Conservation (phyloP, 2,113 vertebrate species). For the Proterorhinus semilunaris region DNA sequence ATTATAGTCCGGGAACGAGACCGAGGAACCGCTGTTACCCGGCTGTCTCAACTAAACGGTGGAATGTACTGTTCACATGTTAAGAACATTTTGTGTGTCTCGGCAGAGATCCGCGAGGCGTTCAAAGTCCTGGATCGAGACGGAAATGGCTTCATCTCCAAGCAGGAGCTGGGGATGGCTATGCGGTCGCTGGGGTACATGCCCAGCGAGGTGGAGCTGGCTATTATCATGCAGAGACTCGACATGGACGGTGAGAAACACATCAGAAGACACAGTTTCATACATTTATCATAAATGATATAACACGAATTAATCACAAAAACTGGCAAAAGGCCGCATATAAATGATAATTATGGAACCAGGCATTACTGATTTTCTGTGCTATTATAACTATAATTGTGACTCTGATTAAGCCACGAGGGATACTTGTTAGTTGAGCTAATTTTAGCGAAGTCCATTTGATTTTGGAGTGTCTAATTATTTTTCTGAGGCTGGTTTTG, state of each 20-base stretch:
- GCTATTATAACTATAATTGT: too few relatives aligned
- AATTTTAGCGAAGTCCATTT: background rate
- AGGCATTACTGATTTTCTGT: too few relatives aligned
- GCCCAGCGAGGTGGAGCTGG: slow-evolving; percentile 98
- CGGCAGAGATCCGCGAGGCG: slow-evolving; percentile 94
- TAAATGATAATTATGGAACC: too few relatives aligned
- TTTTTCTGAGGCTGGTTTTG: background rate
- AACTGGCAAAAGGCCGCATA: background rate
- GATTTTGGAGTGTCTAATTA: background rate
- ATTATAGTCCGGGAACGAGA: too few relatives aligned
- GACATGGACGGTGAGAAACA: slow-evolving; percentile 95
- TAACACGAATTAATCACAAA: background rate
- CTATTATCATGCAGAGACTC: slow-evolving; percentile 98
- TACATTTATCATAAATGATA: too few relatives aligned
- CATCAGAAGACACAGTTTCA: too few relatives aligned
- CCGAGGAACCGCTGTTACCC: too few relatives aligned
- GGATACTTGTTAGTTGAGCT: background rate
- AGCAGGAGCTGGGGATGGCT: slow-evolving; percentile 99
- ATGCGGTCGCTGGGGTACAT: slow-evolving; percentile 99
- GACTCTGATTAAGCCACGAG: background rate
- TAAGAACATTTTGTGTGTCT: slow-evolving; percentile 45
- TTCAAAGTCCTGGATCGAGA: slow-evolving; percentile 96
- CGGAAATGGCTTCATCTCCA: slow-evolving; percentile 98
- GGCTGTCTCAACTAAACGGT: background rate
- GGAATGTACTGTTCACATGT: background rate